Conservation (phyloP, 2,888 invertebrate genomes). For the Pegoplata infirma region DNA sequence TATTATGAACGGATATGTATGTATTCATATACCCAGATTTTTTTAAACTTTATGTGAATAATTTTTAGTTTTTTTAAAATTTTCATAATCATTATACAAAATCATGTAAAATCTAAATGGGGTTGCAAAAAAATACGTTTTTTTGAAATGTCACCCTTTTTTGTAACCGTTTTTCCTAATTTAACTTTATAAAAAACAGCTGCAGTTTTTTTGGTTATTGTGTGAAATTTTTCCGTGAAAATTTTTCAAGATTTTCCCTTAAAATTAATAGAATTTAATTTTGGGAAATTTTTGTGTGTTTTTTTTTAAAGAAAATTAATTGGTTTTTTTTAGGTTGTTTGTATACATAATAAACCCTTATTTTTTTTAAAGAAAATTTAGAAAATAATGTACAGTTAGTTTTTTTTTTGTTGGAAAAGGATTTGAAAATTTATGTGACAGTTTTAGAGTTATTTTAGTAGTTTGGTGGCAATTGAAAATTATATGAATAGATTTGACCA, state of each 20-base stretch:
- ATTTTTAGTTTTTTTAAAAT: neutral
- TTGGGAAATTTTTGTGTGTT: neutral
- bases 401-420: conserved; percentile 13
- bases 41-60: neutral
- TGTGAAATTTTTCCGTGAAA: conserved; percentile 13
- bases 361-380: neutral
- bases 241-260: conserved; percentile 23
- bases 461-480: neutral
- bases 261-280: conserved; percentile 33
- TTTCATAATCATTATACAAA: neutral
- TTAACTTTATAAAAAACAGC: neutral
- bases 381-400: neutral
- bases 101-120: neutral
- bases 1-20: neutral
- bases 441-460: neutral
- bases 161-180: neutral
- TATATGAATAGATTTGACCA: neutral
- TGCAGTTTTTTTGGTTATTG: conserved; percentile 7
- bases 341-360: neutral
- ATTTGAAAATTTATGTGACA: neutral
- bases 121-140: neutral
- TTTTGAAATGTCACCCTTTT: neutral
- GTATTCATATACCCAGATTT: neutral
- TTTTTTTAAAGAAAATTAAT: neutral
- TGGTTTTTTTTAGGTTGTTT: neutral